phyloP scores from a whole-genome alignment of 2,113 vertebrate genomes.

The Sorex fumeus region DNA sequence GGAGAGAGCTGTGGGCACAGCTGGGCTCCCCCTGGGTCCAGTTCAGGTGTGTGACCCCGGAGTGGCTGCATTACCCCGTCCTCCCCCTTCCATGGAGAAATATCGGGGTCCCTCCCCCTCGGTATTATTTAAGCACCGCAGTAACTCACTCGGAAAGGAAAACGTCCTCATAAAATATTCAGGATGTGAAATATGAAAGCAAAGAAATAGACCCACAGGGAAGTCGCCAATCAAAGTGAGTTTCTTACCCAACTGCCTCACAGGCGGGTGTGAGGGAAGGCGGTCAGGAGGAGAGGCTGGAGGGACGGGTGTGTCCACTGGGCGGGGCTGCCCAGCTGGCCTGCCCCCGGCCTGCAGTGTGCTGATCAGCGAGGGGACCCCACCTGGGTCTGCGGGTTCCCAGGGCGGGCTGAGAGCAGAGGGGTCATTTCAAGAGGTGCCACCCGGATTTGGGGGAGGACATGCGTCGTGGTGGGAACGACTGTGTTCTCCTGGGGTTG shows the following conservation, averaged over 20 bases:
- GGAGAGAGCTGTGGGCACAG: too few relatives aligned
- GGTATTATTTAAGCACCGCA: constrained; percentile 62
- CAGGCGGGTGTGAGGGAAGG: not conserved
- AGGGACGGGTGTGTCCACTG: too few relatives aligned
- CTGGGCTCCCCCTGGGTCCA: too few relatives aligned
- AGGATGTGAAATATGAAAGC: constrained; percentile 69
- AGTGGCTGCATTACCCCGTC: too few relatives aligned
- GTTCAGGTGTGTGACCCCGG: too few relatives aligned
- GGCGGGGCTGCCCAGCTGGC: not conserved
- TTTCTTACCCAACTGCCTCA: constrained; percentile 44
- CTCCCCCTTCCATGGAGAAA: not conserved
- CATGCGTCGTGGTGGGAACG: too few relatives aligned
- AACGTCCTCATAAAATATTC: constrained; percentile 74
- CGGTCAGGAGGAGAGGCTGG: not conserved
- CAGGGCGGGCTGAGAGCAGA: not conserved
- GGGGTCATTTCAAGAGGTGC: too few relatives aligned
- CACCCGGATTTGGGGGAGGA: too few relatives aligned
- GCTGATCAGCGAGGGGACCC: not conserved
- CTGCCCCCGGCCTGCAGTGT: not conserved
- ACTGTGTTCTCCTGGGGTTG: not conserved
- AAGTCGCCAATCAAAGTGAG: constrained; percentile 65
- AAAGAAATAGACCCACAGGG: constrained; percentile 59
- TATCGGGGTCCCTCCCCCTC: not conserved
- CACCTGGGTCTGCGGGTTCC: not conserved
- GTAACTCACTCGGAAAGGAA: constrained; percentile 54